These are phyloP conservation scores for Telmatherina bonti DNA, from an alignment of 2,797 vertebrate genomes.

Conservation along the genomic window DNA sequence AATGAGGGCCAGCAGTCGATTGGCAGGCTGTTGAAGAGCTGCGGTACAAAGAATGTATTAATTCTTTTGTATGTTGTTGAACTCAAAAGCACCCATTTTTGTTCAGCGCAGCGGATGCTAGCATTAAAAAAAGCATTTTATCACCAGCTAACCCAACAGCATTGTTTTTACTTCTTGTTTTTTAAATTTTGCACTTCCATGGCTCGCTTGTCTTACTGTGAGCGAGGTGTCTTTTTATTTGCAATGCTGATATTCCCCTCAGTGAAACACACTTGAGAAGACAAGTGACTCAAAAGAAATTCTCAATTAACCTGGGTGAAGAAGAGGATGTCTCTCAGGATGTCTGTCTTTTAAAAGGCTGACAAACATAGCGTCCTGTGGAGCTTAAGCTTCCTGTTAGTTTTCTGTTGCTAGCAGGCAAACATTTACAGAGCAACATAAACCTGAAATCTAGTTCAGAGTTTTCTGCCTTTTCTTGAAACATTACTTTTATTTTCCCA, in stretches of 20 bases:
- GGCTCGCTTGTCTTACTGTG: slow-evolving; percentile 6
- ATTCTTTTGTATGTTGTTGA: neutral
- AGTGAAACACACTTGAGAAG: slow-evolving; percentile 11
- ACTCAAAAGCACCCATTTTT: slow-evolving; percentile 2
- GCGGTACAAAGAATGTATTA: neutral
- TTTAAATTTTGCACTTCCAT: neutral
- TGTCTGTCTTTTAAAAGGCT: neutral
- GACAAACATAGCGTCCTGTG: neutral
- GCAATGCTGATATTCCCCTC: slow-evolving; percentile 8
- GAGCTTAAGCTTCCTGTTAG: neutral
- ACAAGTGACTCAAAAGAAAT: slow-evolving; percentile 12
- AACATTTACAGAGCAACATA: neutral
- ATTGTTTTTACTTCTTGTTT: slow-evolving; percentile 13
- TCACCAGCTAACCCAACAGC: neutral
- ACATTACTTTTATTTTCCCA: slow-evolving; percentile 7
- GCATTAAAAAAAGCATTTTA: neutral
- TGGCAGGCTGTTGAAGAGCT: slow-evolving; percentile 4
- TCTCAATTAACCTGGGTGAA: slow-evolving; percentile 24
- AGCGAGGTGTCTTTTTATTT: slow-evolving; percentile 14
- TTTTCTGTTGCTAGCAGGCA: neutral
- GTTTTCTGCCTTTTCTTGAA: slow-evolving; percentile 2
- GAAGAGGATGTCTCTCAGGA: slow-evolving; percentile 5
- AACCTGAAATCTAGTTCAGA: slow-evolving; percentile 6
- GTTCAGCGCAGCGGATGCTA: neutral
- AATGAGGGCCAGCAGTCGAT: slow-evolving; percentile 30